phyloP scores from a whole-genome alignment of 2,797 vertebrate species.

The Sebastes jordani region DNA sequence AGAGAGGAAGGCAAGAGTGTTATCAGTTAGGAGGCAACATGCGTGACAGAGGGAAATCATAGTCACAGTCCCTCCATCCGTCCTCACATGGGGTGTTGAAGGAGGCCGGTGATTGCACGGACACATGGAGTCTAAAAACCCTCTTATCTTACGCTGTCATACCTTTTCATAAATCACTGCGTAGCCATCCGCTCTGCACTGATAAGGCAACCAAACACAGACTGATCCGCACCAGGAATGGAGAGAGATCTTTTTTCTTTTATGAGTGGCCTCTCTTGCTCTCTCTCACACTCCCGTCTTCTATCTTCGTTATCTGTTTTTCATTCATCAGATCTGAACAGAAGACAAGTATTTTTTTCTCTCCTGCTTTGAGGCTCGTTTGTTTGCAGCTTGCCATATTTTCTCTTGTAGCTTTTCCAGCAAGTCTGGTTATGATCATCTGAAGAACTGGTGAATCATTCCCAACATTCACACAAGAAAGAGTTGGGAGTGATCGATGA shows the following conservation, averaged over 20 bases:
- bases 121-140: constrained; percentile 62
- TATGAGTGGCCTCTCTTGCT: constrained; percentile 26
- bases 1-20: constrained; percentile 32
- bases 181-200: constrained; percentile 61
- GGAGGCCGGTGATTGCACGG: constrained; percentile 51
- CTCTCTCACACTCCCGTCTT: constrained; percentile 31
- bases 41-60: constrained; percentile 62
- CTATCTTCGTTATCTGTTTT: constrained; percentile 59
- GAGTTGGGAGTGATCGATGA: constrained; percentile 12
- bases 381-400: constrained; percentile 52
- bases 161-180: constrained; percentile 71
- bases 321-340: constrained; percentile 65
- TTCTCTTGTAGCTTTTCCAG: constrained; percentile 57
- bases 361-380: constrained; percentile 30
- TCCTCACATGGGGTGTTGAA: constrained; percentile 48
- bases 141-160: constrained; percentile 71
- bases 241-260: constrained; percentile 13
- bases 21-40: constrained; percentile 58
- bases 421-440: constrained; percentile 58
- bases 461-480: constrained; percentile 22
- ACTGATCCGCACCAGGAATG: constrained; percentile 48
- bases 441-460: constrained; percentile 33
- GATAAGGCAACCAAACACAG: constrained; percentile 71
- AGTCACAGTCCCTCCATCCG: constrained; percentile 57
- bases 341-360: constrained; percentile 41